Percentiles rank a stretch among this genome's conserved stretches.
These are phyloP conservation scores for Gymnoscopelus braueri DNA, from an alignment of 2,797 vertebrate genomes.

Conservation along the genomic window DNA sequence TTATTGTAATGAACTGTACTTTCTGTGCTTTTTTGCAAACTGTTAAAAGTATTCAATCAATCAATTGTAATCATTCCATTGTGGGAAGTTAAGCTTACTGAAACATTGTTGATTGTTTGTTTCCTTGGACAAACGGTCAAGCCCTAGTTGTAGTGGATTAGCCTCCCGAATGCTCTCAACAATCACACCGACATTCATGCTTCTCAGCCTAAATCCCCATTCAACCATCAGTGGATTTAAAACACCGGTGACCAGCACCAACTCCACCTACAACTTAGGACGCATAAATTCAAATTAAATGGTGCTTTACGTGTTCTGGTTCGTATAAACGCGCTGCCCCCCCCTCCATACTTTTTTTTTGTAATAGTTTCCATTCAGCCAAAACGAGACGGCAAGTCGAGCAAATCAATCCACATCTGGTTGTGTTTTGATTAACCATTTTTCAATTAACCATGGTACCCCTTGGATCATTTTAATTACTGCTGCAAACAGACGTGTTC, in stretches of 20 bases:
- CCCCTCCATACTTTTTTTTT: conserved; percentile 43
- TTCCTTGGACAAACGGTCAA: conserved; percentile 46
- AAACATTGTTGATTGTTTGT: conserved; percentile 13
- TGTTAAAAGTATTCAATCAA: too few species aligned
- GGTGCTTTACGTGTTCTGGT: conserved; percentile 66
- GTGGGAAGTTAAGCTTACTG: conserved; percentile 12
- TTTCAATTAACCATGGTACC: conserved; percentile 70
- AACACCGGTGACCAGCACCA: conserved; percentile 41
- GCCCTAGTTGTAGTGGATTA: conserved; percentile 67
- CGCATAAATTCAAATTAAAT: conserved; percentile 62
- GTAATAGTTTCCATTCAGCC: conserved; percentile 78
- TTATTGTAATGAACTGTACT: too few species aligned
- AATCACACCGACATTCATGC: conserved; percentile 53
- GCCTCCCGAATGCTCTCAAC: conserved; percentile 41
- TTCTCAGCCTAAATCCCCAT: conserved; percentile 60
- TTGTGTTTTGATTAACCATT: conserved; percentile 79
- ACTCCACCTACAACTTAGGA: conserved; percentile 63
- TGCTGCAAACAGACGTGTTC: conserved; percentile 38
- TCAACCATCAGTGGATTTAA: conserved; percentile 46
- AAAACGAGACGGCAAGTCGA: conserved; percentile 53
- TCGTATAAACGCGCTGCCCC: conserved; percentile 53
- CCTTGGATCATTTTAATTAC: conserved; percentile 61
- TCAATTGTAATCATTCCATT: conserved; percentile 41
- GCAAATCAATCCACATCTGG: conserved; percentile 84
- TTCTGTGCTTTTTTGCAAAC: too few species aligned